A percentile compares a stretch with the other conserved stretches of the same genome.
phyloP scores from a whole-genome alignment of 2,113 vertebrate genomes.

The Clarias magur region DNA sequence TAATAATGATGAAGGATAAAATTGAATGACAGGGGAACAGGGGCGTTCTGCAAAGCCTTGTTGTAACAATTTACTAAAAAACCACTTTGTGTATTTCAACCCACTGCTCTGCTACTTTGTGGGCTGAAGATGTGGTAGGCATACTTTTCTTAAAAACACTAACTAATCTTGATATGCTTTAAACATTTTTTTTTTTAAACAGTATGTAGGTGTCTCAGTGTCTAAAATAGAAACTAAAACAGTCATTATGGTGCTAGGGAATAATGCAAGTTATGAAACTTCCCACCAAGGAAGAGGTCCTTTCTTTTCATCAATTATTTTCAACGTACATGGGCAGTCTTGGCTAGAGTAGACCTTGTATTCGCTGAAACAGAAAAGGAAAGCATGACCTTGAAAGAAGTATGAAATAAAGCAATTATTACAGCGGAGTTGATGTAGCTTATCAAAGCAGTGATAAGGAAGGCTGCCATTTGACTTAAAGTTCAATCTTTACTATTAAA shows the following conservation, averaged over 20 bases:
- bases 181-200: too few relatives aligned
- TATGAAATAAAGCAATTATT: background rate
- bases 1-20: background rate
- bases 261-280: background rate
- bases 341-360: background rate
- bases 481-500: background rate
- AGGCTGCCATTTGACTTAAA: background rate
- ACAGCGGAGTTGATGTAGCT: background rate
- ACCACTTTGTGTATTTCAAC: background rate
- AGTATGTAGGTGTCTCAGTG: background rate
- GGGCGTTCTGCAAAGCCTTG: background rate
- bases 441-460: background rate
- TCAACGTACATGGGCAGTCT: background rate
- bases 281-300: background rate
- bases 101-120: background rate
- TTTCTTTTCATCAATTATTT: background rate
- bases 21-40: background rate
- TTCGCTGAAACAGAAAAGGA: background rate
- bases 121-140: background rate
- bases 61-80: background rate
- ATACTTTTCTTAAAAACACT: background rate
- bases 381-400: background rate
- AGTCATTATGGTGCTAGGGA: background rate
- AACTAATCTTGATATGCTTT: background rate
- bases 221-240: background rate